phyloP scores from a whole-genome alignment of 2,113 vertebrate genomes.

The Sinocyclocheilus anshuiensis region DNA sequence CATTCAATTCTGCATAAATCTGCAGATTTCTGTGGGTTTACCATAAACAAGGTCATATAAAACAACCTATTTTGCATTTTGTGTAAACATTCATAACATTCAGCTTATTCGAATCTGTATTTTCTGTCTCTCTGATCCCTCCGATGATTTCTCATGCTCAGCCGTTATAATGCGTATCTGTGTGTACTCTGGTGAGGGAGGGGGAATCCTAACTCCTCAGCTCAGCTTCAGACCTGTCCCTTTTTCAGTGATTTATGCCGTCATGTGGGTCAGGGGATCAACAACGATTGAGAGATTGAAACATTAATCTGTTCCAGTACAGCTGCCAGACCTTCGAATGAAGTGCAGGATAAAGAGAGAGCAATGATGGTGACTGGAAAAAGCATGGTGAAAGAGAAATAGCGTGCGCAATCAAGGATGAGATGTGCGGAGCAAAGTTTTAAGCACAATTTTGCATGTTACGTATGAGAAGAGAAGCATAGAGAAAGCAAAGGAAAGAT shows the following conservation, averaged over 20 bases:
- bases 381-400: neutral
- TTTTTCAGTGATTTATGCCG: neutral
- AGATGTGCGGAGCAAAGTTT: neutral
- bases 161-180: neutral
- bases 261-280: constrained; percentile 22
- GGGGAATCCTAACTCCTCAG: neutral
- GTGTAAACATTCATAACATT: constrained; percentile 2
- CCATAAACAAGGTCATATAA: constrained; percentile 1
- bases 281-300: constrained; percentile 49
- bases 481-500: constrained; percentile 8
- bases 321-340: constrained; percentile 35
- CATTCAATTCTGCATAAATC: neutral
- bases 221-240: neutral
- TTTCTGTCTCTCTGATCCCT: neutral
- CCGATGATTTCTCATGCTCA: neutral
- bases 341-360: constrained; percentile 4
- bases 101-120: neutral
- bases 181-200: neutral
- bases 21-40: neutral
- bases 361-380: constrained; percentile 14
- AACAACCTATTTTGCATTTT: constrained; percentile 1
- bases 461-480: neutral
- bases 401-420: neutral
- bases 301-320: constrained; percentile 34
- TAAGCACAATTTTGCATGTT: neutral